Base-by-base conservation (phyloP, 2,888 invertebrate species). In the Agrochola circellaris region DNA sequence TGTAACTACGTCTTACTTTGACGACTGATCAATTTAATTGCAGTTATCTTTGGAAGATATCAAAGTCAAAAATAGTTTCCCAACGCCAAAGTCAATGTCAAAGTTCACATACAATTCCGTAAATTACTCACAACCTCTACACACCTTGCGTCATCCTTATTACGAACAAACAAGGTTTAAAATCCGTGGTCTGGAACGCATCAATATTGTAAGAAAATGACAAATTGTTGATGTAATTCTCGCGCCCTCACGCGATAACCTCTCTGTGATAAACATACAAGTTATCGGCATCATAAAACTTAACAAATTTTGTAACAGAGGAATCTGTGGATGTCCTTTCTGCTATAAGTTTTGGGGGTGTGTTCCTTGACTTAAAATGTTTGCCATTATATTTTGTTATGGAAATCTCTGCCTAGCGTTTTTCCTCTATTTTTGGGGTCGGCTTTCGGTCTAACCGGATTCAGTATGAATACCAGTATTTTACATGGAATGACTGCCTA, bases 171-270 rank as follows among this genome's bases (percentile, higher is more conserved):
- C 56, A 81, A 38, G 34, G 56, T 20, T n/a, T 6, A 73, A 62
- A 60, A 58, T 79, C 0, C 60, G 26, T 62, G 45, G 38, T 6
- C 11, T 51, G 9, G 23, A 15, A 2, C 11, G 51, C n/a, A 30
- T 54, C 1, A 20, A 9, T 56, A 15, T 54, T 51, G 56, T 60
- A 15, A 45, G 1, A 61, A 65, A 75, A 38, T 73, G 9, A 82
- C 77, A 79, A 79, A 79, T 87, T 77, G 74, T 79, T 82, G 79
- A 77, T 86, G 70, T 83, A 70, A 74, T 79, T 87, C 75, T 75
- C 82, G 85, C 79, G 73, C 66, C 81, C 77, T 73, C 54, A 15
- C 38, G 1, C 54, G 89, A 87, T 86, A 89, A 84, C 86, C 88
- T 70, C 38, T 75, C 42, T 42, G 17, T 64, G 72, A 80, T 80